Base-by-base conservation (phyloP, 2,888 invertebrate genomes). In the Gryllus longicercus region DNA sequence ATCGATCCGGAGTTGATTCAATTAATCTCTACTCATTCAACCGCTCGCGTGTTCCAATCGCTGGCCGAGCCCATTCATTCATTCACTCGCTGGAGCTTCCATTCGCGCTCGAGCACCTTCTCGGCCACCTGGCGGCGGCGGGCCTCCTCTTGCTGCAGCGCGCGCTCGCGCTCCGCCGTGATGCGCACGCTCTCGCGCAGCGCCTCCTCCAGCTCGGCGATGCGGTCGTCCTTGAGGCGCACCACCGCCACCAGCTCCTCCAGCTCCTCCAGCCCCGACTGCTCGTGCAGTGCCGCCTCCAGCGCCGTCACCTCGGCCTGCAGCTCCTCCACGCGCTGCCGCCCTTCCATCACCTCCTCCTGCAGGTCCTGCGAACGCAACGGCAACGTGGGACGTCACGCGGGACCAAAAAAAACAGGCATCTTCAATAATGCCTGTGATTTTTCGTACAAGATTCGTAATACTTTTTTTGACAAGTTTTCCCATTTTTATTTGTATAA, bases 131-230 rank as follows among this genome's bases (percentile, higher is more conserved):
- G 90, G 83, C 90, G 91, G 84, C 91, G 89, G 84, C 89, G 89
- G 84, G 89, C 88, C 86, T 93, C 92, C 86, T 93, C 93, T 83
- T 90, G 89, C 84, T 90, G 90, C 83, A 92, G 89, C 83, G 92
- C 90, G 83, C 89, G 89, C 84, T 93, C 93, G 82, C 92, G 89
- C 83, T 93, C 92, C 3, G 91, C 90, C n/a, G 92, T 91, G 84
- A 94, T 91, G 85, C 91, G 86, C 80, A 93, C 93, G 82, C 94
- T 96, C 86, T 95, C 95, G 82, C 94, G 91, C 82, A 97, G 88
- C 25, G 96, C 96, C 84, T 94, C 94, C 86, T 95, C 96, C 83
- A 97, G 87, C 85, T 95, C 94, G 85, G 91, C 90, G 80, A 96
- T 94, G 83, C 93, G 89, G 82, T 90, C 90, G 80, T 91, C 90